These are phyloP conservation scores for Typhlichthys subterraneus DNA, from an alignment of 2,797 vertebrate genomes.

Conservation along the genomic window DNA sequence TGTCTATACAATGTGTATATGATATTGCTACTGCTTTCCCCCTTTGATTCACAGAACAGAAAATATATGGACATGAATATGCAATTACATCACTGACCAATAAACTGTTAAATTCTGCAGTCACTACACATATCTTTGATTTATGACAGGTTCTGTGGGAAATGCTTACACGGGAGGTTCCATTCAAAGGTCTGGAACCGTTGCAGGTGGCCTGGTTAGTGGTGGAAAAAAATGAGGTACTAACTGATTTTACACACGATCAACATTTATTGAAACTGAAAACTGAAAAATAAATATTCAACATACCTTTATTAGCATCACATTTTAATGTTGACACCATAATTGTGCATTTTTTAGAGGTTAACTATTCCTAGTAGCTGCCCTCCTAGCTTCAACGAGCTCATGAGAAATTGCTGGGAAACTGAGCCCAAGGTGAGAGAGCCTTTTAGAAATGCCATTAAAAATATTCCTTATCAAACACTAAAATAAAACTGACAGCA, in stretches of 20 bases:
- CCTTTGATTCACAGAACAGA: neutral
- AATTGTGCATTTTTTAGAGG: constrained; percentile 81
- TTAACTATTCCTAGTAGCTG: constrained; percentile 96
- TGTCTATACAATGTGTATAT: neutral
- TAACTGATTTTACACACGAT: neutral
- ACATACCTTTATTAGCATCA: neutral
- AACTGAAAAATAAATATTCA: neutral
- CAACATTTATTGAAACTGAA: neutral
- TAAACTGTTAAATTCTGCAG: neutral
- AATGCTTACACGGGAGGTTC: constrained; percentile 97
- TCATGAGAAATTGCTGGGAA: constrained; percentile 93
- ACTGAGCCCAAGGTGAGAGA: constrained; percentile 88
- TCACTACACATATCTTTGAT: constrained; percentile 15
- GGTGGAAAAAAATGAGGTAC: constrained; percentile 98
- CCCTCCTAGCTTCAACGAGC: constrained; percentile 90
- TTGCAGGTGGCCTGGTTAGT: constrained; percentile 99
- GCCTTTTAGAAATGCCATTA: neutral
- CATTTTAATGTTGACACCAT: neutral
- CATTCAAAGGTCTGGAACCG: constrained; percentile 98
- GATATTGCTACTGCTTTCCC: too few species aligned
- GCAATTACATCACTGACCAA: neutral
- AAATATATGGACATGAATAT: neutral
- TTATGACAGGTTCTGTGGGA: constrained; percentile 95
- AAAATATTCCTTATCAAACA: too few species aligned
- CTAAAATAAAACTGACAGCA: too few species aligned